Percentiles rank a stretch among this genome's conserved stretches.
phyloP scores from a whole-genome alignment of 2,113 vertebrate genomes.

The Ginglymostoma cirratum region DNA sequence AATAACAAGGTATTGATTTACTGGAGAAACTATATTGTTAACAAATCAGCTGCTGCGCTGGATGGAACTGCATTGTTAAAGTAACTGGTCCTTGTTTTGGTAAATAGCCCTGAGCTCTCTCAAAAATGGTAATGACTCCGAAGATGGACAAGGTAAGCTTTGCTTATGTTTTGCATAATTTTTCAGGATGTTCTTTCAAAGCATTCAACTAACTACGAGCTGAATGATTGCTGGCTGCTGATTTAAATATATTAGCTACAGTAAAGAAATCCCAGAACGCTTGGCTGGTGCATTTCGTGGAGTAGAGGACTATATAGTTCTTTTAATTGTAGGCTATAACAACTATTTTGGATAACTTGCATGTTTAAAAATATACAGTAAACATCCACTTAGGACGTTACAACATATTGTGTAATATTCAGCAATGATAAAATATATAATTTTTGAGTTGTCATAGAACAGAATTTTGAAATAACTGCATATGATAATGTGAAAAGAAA shows the following conservation, averaged over 20 bases:
- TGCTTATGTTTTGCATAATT: not conserved
- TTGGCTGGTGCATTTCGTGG: not conserved
- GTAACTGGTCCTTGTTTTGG: not conserved
- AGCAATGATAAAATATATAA: not conserved
- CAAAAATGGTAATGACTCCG: not conserved
- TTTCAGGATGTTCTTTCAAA: not conserved
- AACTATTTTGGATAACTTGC: not conserved
- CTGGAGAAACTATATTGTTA: not conserved
- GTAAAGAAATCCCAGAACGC: not conserved
- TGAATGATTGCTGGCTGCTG: not conserved
- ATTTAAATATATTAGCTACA: not conserved
- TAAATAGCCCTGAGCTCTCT: not conserved
- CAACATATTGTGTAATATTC: not conserved
- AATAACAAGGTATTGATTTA: not conserved
- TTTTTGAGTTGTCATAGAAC: too few species aligned
- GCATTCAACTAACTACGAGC: not conserved
- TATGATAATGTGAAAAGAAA: too few species aligned
- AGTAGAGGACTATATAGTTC: not conserved
- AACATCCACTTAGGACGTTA: not conserved
- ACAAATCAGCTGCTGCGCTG: not conserved
- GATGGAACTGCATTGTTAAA: not conserved
- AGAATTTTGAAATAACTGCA: too few species aligned
- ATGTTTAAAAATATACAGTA: not conserved
- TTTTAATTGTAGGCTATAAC: not conserved
- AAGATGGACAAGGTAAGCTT: not conserved